These are phyloP conservation scores for Siniperca knerii DNA, from an alignment of 2,113 vertebrate genomes.

Conservation along the genomic window DNA sequence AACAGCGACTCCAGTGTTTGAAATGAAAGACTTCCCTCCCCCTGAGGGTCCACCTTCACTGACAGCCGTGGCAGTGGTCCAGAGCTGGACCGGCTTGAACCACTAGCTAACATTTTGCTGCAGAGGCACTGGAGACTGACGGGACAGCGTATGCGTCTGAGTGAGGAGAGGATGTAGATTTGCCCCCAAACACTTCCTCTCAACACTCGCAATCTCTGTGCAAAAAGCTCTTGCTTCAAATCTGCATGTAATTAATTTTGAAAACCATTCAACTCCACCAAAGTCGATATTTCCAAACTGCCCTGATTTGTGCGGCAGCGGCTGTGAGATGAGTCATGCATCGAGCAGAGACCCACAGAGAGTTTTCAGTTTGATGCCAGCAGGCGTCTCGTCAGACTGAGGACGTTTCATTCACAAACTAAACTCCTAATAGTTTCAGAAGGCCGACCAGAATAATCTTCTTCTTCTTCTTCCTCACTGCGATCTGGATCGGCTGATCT, in stretches of 20 bases:
- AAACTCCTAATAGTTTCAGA: not conserved
- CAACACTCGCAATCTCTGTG: too few relatives aligned
- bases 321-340: slow-evolving; percentile 2
- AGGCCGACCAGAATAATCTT: not conserved
- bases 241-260: not conserved
- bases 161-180: too few relatives aligned
- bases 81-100: too few relatives aligned
- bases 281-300: not conserved
- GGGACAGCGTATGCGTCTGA: too few relatives aligned
- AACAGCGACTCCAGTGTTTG: too few relatives aligned
- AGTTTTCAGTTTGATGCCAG: not conserved
- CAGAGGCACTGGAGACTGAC: too few relatives aligned
- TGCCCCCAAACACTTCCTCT: too few relatives aligned
- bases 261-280: not conserved
- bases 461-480: not conserved
- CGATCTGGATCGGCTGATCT: not conserved
- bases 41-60: too few relatives aligned
- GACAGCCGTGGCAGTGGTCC: too few relatives aligned
- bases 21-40: too few relatives aligned
- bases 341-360: not conserved
- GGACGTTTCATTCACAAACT: not conserved
- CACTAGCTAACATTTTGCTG: too few relatives aligned
- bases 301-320: not conserved
- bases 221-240: not conserved
- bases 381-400: not conserved